These are phyloP conservation scores for Eonycteris spelaea DNA, from an alignment of 2,113 vertebrate genomes.

Conservation along the genomic window DNA sequence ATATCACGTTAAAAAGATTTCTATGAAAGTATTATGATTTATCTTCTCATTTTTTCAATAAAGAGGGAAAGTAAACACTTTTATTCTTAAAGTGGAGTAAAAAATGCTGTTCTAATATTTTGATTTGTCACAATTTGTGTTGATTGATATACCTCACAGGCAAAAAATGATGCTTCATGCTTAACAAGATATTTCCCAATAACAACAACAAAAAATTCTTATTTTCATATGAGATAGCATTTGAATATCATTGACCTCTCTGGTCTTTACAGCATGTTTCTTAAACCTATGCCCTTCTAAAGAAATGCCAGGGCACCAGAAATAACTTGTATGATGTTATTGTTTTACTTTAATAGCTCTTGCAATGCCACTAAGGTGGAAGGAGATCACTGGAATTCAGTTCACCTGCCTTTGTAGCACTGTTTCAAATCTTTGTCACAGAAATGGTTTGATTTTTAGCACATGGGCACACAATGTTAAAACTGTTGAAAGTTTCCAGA, in stretches of 20 bases:
- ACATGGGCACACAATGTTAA: constrained; percentile 2
- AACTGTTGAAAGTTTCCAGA: constrained; percentile 44
- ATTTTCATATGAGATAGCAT: background rate
- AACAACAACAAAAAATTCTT: background rate
- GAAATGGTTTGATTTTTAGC: constrained; percentile 33
- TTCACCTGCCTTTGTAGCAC: background rate
- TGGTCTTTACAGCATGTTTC: background rate
- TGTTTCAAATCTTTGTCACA: constrained; percentile 33
- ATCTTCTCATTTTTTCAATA: background rate
- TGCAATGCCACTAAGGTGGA: background rate
- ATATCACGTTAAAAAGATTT: background rate
- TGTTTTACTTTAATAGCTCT: background rate
- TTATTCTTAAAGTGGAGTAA: background rate
- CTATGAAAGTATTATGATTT: background rate
- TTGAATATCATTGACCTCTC: background rate
- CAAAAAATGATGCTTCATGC: background rate
- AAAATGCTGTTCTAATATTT: background rate
- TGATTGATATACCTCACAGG: background rate
- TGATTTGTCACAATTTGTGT: background rate
- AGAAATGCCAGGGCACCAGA: background rate
- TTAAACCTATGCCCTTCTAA: background rate
- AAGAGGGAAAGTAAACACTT: background rate
- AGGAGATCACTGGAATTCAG: background rate
- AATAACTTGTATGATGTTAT: background rate
- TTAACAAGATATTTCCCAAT: background rate